Percentiles rank a stretch among this genome's conserved stretches.
Conservation (phyloP, 53 echinoderm and acorn worm genomes). For the Zoroaster sp. region DNA sequence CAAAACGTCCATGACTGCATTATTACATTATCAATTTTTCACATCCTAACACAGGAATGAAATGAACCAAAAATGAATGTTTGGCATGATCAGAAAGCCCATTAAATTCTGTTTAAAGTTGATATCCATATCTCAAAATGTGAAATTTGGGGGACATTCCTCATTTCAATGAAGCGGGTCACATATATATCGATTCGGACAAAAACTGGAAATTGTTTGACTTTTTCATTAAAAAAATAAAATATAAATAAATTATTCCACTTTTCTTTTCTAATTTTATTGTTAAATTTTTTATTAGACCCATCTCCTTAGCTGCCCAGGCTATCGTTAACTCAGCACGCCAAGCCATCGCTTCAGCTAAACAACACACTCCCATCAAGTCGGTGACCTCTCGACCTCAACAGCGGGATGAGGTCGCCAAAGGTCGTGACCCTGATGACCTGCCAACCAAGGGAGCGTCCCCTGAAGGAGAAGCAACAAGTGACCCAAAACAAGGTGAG, state of each 20-base stretch:
- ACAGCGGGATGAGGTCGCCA: not conserved
- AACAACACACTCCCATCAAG: slow-evolving; percentile 31
- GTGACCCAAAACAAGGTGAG: slow-evolving; percentile 7
- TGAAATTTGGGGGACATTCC: too few relatives aligned
- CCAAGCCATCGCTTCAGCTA: slow-evolving; percentile 62
- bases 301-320: slow-evolving; percentile 64
- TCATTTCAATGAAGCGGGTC: too few relatives aligned
- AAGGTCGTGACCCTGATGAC: slow-evolving; percentile 4
- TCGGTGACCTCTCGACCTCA: not conserved
- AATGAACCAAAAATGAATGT: too few relatives aligned
- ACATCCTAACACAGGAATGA: too few relatives aligned
- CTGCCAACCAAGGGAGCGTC: not conserved
- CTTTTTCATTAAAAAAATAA: too few relatives aligned
- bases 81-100: too few relatives aligned
- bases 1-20: too few relatives aligned
- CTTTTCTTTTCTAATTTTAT: not conserved
- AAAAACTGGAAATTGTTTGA: too few relatives aligned
- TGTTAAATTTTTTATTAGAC: not conserved
- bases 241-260: not conserved
- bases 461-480: not conserved
- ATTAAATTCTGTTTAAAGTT: too few relatives aligned
- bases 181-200: too few relatives aligned
- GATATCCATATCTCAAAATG: too few relatives aligned
- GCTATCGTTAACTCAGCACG: slow-evolving; percentile 89
- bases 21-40: too few relatives aligned